Conservation (phyloP, 2,797 vertebrate species). For the Melanotaenia pygmaea region DNA sequence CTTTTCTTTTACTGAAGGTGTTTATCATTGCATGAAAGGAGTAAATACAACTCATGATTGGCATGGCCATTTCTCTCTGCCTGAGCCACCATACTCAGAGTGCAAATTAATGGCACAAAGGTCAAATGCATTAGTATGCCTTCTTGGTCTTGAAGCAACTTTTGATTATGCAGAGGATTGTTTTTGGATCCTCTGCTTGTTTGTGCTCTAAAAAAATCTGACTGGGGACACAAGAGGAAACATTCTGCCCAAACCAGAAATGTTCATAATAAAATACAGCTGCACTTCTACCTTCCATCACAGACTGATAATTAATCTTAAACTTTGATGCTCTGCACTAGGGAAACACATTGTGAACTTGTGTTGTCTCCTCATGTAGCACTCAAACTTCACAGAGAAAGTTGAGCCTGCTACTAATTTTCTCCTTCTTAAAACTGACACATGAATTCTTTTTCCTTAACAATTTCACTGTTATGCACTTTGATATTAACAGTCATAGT, state of each 20-base stretch:
- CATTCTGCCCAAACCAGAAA: neutral
- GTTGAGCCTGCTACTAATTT: neutral
- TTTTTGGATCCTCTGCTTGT: neutral
- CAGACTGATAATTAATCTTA: neutral
- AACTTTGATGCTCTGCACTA: neutral
- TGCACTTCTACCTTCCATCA: neutral
- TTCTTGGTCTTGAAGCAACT: neutral
- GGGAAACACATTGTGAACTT: neutral
- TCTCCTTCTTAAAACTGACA: constrained; percentile 16
- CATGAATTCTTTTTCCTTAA: constrained; percentile 43
- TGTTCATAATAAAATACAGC: neutral
- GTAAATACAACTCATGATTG: neutral
- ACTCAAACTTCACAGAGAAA: neutral
- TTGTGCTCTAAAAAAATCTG: neutral
- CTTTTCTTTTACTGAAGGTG: neutral
- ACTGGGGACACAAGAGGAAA: neutral
- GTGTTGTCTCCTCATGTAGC: neutral
- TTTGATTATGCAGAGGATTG: neutral
- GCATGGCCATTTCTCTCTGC: neutral
- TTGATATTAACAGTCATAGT: constrained; percentile 32
- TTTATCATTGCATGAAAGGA: neutral
- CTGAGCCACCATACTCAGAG: neutral
- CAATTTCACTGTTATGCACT: constrained; percentile 26
- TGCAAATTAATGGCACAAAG: constrained; percentile 4
- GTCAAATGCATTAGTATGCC: constrained; percentile 3